These are phyloP conservation scores for Chelonus insularis DNA, from an alignment of 1,140 invertebrate genomes.

Conservation along the genomic window DNA sequence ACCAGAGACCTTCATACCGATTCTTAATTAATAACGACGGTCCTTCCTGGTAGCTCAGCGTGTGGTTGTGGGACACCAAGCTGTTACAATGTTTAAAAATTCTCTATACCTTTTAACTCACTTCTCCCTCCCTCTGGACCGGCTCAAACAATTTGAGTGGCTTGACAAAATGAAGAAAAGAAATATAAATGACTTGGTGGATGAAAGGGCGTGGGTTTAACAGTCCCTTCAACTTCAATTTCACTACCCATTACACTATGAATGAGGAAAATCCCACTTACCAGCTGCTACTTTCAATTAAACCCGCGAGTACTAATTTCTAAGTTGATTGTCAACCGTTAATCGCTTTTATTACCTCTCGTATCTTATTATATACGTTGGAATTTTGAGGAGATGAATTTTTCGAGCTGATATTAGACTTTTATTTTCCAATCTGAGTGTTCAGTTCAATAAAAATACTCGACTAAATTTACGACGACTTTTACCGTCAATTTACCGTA, in stretches of 20 bases:
- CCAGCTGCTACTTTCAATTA: conserved; percentile 50
- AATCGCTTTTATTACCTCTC: conserved; percentile 35
- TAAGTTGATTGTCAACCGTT: conserved; percentile 50
- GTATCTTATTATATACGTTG: not conserved
- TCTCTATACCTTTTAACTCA: not conserved
- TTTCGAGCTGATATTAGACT: not conserved
- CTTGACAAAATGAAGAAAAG: not conserved
- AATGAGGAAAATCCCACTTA: conserved; percentile 22
- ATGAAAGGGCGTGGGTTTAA: no score
- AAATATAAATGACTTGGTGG: not conserved
- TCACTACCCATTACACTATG: not conserved
- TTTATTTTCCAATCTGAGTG: not conserved
- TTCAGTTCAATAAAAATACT: not conserved
- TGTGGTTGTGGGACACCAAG: conserved; percentile 32
- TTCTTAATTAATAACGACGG: conserved; percentile 50
- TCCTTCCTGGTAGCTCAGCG: conserved; percentile 48
- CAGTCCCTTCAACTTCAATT: conserved; percentile 1
- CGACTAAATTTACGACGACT: conserved; percentile 8
- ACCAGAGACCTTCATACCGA: conserved; percentile 31
- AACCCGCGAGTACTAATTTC: conserved; percentile 48
- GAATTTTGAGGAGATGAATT: not conserved
- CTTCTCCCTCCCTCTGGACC: no score
- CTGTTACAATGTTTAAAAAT: conserved; percentile 7
- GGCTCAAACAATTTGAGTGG: not conserved
- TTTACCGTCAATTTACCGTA: conserved; percentile 8